phyloP scores from a whole-genome alignment of 2,888 invertebrate species.

The Caradrina clavipalpis region DNA sequence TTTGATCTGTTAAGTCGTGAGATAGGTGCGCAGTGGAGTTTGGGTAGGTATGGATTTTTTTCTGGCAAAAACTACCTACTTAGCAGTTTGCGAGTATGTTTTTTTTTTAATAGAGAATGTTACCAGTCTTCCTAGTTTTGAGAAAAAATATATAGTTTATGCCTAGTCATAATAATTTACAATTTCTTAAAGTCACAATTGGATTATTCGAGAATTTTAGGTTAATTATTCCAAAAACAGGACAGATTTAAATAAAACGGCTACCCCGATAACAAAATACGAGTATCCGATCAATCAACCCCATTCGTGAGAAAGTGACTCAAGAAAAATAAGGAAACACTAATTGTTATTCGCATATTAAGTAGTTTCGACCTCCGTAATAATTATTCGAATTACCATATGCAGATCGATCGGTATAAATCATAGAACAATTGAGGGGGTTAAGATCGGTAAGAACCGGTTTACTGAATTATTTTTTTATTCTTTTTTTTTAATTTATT shows the following conservation, averaged over 20 bases:
- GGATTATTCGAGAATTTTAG: slow-evolving; percentile 22
- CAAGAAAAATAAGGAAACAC: slow-evolving; percentile 83
- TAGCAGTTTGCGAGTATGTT: not conserved
- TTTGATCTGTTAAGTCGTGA: slow-evolving; percentile 54
- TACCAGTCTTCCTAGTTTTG: not conserved
- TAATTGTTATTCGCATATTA: slow-evolving; percentile 90
- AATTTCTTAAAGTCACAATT: not conserved
- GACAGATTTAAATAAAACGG: slow-evolving; percentile 65
- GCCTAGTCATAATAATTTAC: not conserved
- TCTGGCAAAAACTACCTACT: not conserved
- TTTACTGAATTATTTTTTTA: slow-evolving; percentile 75
- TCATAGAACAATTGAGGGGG: slow-evolving; percentile 89
- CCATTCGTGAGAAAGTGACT: slow-evolving; percentile 86
- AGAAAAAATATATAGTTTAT: not conserved
- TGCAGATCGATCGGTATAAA: slow-evolving; percentile 87
- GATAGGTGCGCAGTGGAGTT: slow-evolving; percentile 33
- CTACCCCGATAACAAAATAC: slow-evolving; percentile 62
- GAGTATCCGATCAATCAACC: slow-evolving; percentile 81
- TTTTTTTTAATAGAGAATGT: not conserved
- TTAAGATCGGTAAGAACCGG: slow-evolving; percentile 75
- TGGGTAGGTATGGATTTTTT: slow-evolving; percentile 1
- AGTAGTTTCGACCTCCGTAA: slow-evolving; percentile 79
- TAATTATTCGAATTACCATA: slow-evolving; percentile 87
- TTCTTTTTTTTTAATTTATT: slow-evolving; percentile 85
- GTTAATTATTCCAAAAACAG: slow-evolving; percentile 60